Evolutionary conservation across 2,888 invertebrate species (phyloP).

Genomic region (Erpobdella octoculata): DNA sequence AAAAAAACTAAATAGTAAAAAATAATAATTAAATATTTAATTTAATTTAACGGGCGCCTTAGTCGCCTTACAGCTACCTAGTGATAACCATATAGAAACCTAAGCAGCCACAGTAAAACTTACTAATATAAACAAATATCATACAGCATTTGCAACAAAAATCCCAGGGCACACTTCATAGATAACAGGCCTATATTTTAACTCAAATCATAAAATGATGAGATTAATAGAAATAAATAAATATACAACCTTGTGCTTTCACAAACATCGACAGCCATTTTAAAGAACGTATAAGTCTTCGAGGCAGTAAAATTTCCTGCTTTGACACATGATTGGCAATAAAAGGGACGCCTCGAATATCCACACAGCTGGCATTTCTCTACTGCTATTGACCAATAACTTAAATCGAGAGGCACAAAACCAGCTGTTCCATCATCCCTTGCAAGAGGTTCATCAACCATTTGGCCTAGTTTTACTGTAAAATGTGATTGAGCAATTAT

Average conservation of each 20-base stretch:
- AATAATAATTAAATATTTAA: too few relatives aligned
- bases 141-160: neutral
- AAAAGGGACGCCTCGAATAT: conserved; percentile 33
- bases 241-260: neutral
- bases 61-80: too few relatives aligned
- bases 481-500: neutral
- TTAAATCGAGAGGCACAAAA: neutral
- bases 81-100: too few relatives aligned
- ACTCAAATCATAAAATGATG: neutral
- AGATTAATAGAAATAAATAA: too few relatives aligned
- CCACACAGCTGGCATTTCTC: conserved; percentile 36
- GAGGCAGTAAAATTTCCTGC: conserved; percentile 33
- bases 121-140: too few relatives aligned
- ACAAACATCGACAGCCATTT: neutral
- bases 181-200: neutral
- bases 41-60: too few relatives aligned
- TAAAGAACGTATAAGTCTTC: conserved; percentile 23
- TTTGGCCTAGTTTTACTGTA: neutral
- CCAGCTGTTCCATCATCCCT: neutral
- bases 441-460: neutral
- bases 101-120: too few relatives aligned
- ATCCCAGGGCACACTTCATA: too few relatives aligned
- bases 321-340: conserved; percentile 33
- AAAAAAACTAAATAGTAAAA: too few relatives aligned
- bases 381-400: conserved; percentile 33